Percentiles rank a stretch among this genome's conserved stretches.
Conservation (phyloP, 2,113 vertebrate genomes). For the Struthidea cinerea region DNA sequence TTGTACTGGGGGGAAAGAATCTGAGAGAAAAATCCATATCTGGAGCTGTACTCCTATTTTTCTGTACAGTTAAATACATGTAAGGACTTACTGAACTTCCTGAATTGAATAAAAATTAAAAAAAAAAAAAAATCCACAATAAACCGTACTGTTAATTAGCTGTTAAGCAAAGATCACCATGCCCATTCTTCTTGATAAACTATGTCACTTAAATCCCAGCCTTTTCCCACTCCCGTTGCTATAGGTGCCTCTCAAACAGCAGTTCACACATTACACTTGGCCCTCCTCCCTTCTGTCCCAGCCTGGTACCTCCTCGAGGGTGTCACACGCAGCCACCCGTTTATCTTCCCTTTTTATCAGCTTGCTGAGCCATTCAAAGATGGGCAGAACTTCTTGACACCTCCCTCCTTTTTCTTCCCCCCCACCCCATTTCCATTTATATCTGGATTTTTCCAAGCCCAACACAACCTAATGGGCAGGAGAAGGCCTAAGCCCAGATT, state of each 20-base stretch:
- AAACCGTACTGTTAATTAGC: not conserved
- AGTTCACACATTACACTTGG: not conserved
- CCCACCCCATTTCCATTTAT: not conserved
- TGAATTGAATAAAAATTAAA: not conserved
- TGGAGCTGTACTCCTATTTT: not conserved
- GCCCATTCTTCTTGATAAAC: not conserved
- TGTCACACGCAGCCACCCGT: not conserved
- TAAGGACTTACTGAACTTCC: not conserved
- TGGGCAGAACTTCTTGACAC: not conserved
- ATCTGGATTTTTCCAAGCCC: constrained; percentile 1
- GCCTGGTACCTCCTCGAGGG: not conserved
- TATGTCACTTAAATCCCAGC: not conserved
- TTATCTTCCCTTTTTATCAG: not conserved
- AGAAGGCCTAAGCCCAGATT: constrained; percentile 9
- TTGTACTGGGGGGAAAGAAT: not conserved
- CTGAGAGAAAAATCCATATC: not conserved
- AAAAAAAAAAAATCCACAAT: not conserved
- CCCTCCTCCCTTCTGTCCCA: not conserved
- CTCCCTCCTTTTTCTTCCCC: not conserved
- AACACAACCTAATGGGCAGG: constrained; percentile 22
- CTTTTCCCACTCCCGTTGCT: not conserved
- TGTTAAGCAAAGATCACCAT: accelerated
- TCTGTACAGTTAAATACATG: not conserved
- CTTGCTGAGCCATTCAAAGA: not conserved
- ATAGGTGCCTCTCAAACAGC: not conserved